phyloP scores from a whole-genome alignment of 2,113 vertebrate genomes.

The Phaethornis superciliosus region DNA sequence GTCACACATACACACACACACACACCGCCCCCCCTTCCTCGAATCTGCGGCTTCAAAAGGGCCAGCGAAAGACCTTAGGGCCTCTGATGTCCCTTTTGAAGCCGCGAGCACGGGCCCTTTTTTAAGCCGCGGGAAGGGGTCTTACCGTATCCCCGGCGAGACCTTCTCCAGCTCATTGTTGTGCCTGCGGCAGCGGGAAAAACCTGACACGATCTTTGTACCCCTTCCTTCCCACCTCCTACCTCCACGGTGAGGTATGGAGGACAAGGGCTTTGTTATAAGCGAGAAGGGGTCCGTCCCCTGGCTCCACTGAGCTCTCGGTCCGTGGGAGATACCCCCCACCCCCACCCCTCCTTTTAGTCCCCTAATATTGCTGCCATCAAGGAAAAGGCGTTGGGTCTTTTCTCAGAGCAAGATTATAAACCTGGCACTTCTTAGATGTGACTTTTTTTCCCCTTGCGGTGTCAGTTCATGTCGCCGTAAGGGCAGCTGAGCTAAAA shows the following conservation, averaged over 20 bases:
- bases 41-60: slow-evolving; percentile 11
- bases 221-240: not conserved
- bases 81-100: not conserved
- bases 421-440: slow-evolving; percentile 33
- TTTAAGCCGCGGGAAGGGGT: not conserved
- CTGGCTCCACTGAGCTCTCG: not conserved
- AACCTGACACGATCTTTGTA: not conserved
- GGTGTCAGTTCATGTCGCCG: not conserved
- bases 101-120: not conserved
- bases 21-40: not conserved
- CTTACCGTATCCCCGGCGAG: not conserved
- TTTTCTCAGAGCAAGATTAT: not conserved
- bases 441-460: not conserved
- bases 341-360: no score
- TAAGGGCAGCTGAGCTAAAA: slow-evolving; percentile 1
- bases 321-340: not conserved
- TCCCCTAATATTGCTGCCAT: not conserved
- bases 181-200: not conserved
- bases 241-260: not conserved
- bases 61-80: not conserved
- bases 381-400: not conserved
- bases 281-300: not conserved
- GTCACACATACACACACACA: not conserved
- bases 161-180: not conserved
- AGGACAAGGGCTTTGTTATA: not conserved